Conservation (phyloP, 1,140 invertebrate species). For the Euura saliciscinereae region DNA sequence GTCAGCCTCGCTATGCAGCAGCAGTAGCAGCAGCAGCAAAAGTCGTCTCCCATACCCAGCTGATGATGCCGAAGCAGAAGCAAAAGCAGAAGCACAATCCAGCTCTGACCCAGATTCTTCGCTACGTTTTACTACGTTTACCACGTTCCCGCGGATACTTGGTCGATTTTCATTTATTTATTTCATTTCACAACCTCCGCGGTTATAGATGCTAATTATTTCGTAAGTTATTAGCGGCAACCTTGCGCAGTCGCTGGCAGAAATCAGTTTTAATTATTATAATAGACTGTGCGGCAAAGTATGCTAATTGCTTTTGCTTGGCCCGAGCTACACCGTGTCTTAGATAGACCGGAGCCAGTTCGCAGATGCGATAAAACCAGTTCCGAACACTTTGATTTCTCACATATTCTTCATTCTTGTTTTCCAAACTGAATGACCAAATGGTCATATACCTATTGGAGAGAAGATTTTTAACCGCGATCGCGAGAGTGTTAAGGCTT, state of each 20-base stretch:
- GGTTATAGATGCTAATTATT: neutral
- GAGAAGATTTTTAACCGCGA: too few relatives aligned
- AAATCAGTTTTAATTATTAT: constrained; percentile 8
- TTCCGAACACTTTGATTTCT: neutral
- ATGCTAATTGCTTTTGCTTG: neutral
- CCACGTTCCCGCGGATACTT: neutral
- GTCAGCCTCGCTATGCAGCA: neutral
- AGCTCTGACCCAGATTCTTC: too few relatives aligned
- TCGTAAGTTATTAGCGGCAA: neutral
- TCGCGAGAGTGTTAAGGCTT: too few relatives aligned
- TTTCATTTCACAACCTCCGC: neutral
- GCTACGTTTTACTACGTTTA: neutral
- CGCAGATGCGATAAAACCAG: neutral
- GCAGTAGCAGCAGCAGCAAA: neutral
- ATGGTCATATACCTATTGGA: too few relatives aligned
- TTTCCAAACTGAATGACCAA: too few relatives aligned
- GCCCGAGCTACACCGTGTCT: neutral
- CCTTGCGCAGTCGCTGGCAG: neutral
- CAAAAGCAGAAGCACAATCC: too few relatives aligned
- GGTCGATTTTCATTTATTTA: neutral
- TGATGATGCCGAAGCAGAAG: too few relatives aligned
- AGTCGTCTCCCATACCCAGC: neutral
- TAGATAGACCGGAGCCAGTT: neutral
- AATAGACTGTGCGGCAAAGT: constrained; percentile 1
- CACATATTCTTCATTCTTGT: neutral